A percentile compares a stretch with the other conserved stretches of the same genome.
Evolutionary conservation across 2,797 vertebrate genomes (phyloP).

Genomic region (Iguana delicatissima): DNA sequence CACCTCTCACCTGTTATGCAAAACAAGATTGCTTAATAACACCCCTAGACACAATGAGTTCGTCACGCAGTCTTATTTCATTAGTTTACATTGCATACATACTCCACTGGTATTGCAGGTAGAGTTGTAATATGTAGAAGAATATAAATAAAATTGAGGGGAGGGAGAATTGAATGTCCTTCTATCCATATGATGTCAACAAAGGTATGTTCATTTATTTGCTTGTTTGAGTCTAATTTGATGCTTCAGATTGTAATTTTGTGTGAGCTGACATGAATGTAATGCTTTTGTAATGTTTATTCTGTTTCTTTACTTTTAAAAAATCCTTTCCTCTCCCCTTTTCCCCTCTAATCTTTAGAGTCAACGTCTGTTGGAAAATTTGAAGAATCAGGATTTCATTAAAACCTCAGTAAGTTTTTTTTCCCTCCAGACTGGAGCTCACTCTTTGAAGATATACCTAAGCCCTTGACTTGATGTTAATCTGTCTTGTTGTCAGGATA

Average conservation of each 20-base stretch:
- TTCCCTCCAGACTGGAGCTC: not conserved
- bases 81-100: no score
- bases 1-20: no score
- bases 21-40: no score
- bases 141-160: no score
- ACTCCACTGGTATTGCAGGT: no score
- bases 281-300: not conserved
- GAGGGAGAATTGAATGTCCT: no score
- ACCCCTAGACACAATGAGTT: no score
- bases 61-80: no score
- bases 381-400: slow-evolving; percentile 89
- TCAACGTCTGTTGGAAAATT: slow-evolving; percentile 88
- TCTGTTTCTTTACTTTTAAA: slow-evolving; percentile 13
- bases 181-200: not conserved
- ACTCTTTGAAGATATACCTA: not conserved
- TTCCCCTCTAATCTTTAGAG: slow-evolving; percentile 81
- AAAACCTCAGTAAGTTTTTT: slow-evolving; percentile 88
- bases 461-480: not conserved
- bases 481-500: not conserved
- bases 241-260: not conserved
- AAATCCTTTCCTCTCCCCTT: slow-evolving; percentile 29
- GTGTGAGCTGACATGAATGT: not conserved
- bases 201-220: not conserved
- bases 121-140: no score
- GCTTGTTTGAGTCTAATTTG: not conserved